phyloP scores from a whole-genome alignment of 2,113 vertebrate genomes.

The Chamaea fasciata region DNA sequence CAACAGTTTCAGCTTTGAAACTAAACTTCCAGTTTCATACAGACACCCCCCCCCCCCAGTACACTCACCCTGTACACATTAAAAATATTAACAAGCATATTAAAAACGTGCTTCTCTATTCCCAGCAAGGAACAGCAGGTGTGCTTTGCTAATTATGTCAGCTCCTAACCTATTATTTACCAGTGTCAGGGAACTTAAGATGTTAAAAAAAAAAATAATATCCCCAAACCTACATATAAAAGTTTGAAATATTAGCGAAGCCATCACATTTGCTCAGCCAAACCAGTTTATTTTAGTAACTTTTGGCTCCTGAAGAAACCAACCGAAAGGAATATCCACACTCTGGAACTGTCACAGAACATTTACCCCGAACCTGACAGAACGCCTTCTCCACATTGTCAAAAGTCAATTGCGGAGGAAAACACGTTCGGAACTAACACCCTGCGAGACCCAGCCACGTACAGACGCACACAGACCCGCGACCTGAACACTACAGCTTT shows the following conservation, averaged over 20 bases:
- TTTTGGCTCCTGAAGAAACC: background rate
- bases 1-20: background rate
- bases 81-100: background rate
- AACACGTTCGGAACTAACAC: background rate
- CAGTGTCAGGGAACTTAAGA: background rate
- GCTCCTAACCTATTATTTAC: background rate
- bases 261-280: background rate
- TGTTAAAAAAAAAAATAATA: background rate
- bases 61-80: background rate
- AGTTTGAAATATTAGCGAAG: background rate
- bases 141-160: background rate
- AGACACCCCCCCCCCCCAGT: background rate
- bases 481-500: slow-evolving; percentile 50
- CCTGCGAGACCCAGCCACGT: background rate
- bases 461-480: background rate
- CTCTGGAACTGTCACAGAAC: background rate
- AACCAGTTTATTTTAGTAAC: slow-evolving; percentile 12
- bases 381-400: background rate
- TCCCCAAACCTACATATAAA: background rate
- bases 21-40: background rate
- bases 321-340: background rate
- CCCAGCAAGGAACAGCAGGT: background rate
- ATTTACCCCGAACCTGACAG: background rate
- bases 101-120: background rate
- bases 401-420: background rate